Base-by-base conservation (phyloP, 2,797 vertebrate genomes). In the Monodelphis domestica region DNA sequence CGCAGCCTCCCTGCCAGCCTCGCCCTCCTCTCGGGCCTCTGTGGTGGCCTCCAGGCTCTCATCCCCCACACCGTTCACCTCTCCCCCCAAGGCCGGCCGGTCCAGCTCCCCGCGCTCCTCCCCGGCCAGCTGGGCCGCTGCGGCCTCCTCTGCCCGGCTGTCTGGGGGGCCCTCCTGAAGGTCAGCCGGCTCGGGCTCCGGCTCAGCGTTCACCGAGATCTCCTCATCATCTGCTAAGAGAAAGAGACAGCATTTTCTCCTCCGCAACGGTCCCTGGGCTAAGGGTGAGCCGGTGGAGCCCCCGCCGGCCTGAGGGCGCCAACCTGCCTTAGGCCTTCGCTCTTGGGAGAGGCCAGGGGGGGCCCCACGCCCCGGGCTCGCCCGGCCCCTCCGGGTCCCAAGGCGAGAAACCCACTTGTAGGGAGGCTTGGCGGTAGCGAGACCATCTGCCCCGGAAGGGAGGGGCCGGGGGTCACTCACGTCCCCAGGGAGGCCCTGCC, bases 181-280 rank as follows among this genome's bases (percentile, higher is more conserved):
- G 91, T 98, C 98, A 29, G 98, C 97, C 94, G 98, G 97, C 90
- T 98, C 98, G 29, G 98, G 97, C 90, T 98, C 98, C 29, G 98
- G 97, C 95, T 99, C 99, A 45, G 99, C 98, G 96, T 98, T 98
- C 96, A 99, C 96, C 45, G 99, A 99, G 53, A 99, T 97, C 94
- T 99, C 99, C 97, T 99, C 99, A 93, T 99, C 99, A 98, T 99
- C 99, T 99, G 95, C 38, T 84, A 97, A 98, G 98, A 91, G 45
- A 97, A 95, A 97, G 96, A 56, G 89, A 53, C 1, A 53, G 2
- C 87, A 95, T 89, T 96, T 92, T 92, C 30, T 59, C 91, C 45
- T 38, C 3, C 28, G 5, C 54, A 90, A 3, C 95, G 21, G 24
- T 21, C 33, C 33, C 1, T 29, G 63, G 33, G n/a, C 3, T 12